These are phyloP conservation scores for Deilephila porcellus DNA, from an alignment of 2,888 invertebrate species.

Conservation along the genomic window DNA sequence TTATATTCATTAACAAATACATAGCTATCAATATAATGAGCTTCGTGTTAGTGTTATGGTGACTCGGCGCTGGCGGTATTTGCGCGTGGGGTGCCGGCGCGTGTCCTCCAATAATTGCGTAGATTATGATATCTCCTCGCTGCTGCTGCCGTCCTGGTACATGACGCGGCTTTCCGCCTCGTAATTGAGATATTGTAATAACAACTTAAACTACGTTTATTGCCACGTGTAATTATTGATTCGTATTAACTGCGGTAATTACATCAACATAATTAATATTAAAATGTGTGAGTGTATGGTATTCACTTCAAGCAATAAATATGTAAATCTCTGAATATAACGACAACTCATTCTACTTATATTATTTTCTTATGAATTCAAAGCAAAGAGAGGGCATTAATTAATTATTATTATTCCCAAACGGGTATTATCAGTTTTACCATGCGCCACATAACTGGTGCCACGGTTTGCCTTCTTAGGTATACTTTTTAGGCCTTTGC, in stretches of 20 bases:
- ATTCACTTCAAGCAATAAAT: too few species aligned
- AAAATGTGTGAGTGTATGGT: too few species aligned
- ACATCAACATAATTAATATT: too few species aligned
- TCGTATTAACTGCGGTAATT: background rate
- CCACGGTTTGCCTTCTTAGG: too few species aligned
- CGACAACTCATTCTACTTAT: too few species aligned
- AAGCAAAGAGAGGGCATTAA: background rate
- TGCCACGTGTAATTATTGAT: background rate
- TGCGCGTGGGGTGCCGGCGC: conserved; percentile 28
- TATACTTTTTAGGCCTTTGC: too few species aligned
- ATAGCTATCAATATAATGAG: background rate
- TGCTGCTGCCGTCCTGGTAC: background rate
- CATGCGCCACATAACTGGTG: too few species aligned
- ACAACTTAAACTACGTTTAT: background rate
- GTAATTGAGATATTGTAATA: background rate
- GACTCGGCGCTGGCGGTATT: background rate
- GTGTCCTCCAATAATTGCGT: conserved; percentile 28
- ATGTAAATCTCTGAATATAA: background rate
- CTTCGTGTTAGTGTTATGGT: background rate
- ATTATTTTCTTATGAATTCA: too few species aligned
- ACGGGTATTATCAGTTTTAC: background rate
- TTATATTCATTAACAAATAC: background rate
- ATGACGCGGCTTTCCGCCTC: background rate
- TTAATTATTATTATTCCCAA: background rate
- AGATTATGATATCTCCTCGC: conserved; percentile 30